A percentile compares a stretch with the other conserved stretches of the same genome.
Conservation (phyloP, 2,797 vertebrate species). For the Peromyscus nudipes region DNA sequence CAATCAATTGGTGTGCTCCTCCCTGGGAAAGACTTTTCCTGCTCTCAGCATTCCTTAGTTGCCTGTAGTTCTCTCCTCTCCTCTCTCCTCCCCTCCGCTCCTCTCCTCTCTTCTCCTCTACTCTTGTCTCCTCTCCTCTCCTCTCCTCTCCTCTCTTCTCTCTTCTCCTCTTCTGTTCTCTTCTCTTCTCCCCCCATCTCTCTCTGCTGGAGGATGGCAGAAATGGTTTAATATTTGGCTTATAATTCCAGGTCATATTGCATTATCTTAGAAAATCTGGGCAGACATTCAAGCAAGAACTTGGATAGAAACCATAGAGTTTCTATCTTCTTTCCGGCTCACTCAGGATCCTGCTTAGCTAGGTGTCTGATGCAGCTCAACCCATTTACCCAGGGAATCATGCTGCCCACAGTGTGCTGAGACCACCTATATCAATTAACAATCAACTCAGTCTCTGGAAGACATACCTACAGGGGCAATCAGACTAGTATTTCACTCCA, state of each 20-base stretch:
- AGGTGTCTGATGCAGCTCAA: not conserved
- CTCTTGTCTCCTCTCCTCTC: too few relatives aligned
- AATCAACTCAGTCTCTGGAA: not conserved
- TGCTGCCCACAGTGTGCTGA: not conserved
- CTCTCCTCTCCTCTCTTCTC: too few relatives aligned
- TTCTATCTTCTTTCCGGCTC: not conserved
- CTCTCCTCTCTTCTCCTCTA: too few relatives aligned
- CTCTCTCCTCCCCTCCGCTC: too few relatives aligned
- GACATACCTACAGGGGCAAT: too few relatives aligned
- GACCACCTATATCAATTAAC: not conserved
- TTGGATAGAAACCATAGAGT: not conserved
- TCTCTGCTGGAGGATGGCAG: not conserved
- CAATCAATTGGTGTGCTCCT: not conserved
- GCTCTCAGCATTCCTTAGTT: not conserved
- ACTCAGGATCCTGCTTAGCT: not conserved
- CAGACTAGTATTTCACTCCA: not conserved
- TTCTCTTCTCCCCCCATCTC: too few relatives aligned
- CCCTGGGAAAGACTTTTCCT: not conserved
- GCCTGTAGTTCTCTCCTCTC: not conserved
- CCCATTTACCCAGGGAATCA: too few relatives aligned
- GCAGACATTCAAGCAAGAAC: not conserved
- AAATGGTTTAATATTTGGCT: not conserved
- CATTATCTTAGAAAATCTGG: not conserved
- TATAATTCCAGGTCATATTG: not conserved
- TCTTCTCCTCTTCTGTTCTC: too few relatives aligned